These are phyloP conservation scores for Lonchura striata DNA, from an alignment of 2,113 vertebrate genomes.

Conservation along the genomic window DNA sequence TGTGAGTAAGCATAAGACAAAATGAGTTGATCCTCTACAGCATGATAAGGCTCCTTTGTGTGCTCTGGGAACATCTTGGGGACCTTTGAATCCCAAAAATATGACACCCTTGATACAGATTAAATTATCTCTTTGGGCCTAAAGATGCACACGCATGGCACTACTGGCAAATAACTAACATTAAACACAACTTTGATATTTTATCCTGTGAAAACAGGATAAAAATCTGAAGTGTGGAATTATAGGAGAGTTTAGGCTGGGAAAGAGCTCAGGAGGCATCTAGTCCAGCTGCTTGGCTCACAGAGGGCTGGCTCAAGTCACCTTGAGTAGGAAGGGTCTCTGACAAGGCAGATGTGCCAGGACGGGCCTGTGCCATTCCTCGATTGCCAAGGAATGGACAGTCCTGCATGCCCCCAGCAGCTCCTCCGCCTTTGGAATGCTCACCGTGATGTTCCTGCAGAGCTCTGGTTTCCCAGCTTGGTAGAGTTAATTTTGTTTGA, in stretches of 20 bases:
- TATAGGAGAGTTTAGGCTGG: neutral
- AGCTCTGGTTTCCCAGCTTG: neutral
- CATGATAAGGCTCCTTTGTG: neutral
- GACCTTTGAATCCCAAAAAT: neutral
- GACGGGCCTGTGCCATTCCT: neutral
- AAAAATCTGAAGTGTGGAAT: neutral
- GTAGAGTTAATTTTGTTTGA: neutral
- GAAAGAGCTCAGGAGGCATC: neutral
- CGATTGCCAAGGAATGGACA: neutral
- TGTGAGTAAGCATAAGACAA: neutral
- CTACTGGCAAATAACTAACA: neutral
- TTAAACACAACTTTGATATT: neutral
- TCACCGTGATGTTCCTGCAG: neutral
- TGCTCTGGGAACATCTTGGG: neutral
- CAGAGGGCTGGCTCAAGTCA: neutral
- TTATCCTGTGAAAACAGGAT: neutral
- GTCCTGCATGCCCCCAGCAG: neutral
- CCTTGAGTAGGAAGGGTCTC: neutral
- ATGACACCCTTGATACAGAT: neutral
- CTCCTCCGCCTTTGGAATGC: neutral
- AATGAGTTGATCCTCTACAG: neutral
- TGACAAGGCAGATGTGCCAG: neutral
- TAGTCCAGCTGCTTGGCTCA: fast-evolving
- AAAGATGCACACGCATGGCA: neutral
- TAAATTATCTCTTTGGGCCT: neutral